Base-by-base conservation (phyloP, 2,797 vertebrate genomes). In the Gallinago nigripennis region DNA sequence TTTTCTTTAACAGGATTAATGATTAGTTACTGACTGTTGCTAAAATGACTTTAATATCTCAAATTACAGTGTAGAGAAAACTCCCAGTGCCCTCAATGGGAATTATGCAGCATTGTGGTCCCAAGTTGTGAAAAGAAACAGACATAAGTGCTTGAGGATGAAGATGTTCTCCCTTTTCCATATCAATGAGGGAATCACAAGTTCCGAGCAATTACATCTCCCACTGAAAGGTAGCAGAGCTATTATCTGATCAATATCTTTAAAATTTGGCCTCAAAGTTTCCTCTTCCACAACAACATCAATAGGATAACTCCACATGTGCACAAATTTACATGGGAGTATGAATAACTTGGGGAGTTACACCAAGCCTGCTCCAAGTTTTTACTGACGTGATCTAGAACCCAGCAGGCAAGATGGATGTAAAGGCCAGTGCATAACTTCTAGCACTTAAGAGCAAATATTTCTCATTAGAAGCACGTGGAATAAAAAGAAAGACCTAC, bases 271-370 rank as follows among this genome's bases (percentile, higher is more conserved):
- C 30, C 39, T 83, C 19, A 24, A 19, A 9, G 2, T 33, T 78
- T 86, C 30, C n/a, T 48, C 12, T 84, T 43, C 64, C 45, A 70
- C 3, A 4, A 16, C 33, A 37, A 16, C 33, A 37, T 6, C 21
- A 43, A 21, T 1, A 19, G 51, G 13, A 72, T 23, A 73, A 18
- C 5, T 33, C 51, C n/a, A 10, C 0, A 0, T 25, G 5, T 66
- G 13, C 60, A 66, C 16, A 51, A 31, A n/a, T 63, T 73, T 41
- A 60, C 75, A 60, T 43, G 60, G 41, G 13, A 51, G 5, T 33
- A 9, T 5, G 7, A 86, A 21, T 8, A 82, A 57, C 53, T 39
- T 56, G 10, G 46, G 75, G 14, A 63, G 25, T 35, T 72, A 58
- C 16, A 51, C 54, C 37, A 65, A 71, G 14, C 31, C 31, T 63